Conservation (phyloP, 2,888 invertebrate species). For the Anaspis maculata region DNA sequence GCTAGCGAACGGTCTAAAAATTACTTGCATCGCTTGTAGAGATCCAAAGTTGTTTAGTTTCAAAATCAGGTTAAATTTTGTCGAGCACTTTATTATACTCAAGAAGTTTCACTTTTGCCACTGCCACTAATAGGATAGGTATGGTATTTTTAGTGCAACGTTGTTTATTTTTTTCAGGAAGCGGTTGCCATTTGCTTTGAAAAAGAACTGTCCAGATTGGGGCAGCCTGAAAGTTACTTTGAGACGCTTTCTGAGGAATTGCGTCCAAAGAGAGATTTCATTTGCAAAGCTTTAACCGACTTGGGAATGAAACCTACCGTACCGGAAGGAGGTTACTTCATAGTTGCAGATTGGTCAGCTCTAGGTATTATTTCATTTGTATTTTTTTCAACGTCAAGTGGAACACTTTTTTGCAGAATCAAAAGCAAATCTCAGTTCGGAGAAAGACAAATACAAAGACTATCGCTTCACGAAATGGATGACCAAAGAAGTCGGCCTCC, state of each 20-base stretch:
- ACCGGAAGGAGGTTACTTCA: constrained; percentile 96
- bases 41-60: no score
- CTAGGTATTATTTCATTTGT: constrained; percentile 55
- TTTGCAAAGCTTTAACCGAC: constrained; percentile 64
- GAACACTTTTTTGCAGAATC: constrained; percentile 42
- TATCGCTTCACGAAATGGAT: constrained; percentile 95
- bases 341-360: constrained; percentile 86
- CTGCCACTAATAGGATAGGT: no score
- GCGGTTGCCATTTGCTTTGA: constrained; percentile 77
- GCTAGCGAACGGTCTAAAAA: no score
- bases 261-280: constrained; percentile 67
- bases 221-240: constrained; percentile 76
- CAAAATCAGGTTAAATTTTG: no score
- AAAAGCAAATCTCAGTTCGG: constrained; percentile 60
- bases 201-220: constrained; percentile 62
- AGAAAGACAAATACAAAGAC: constrained; percentile 69
- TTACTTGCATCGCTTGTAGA: no score
- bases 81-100: no score
- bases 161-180: neutral
- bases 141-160: neutral
- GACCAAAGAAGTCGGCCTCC: constrained; percentile 83
- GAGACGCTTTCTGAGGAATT: constrained; percentile 65
- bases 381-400: constrained; percentile 2
- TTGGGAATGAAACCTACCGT: constrained; percentile 85
- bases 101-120: no score